phyloP scores from a whole-genome alignment of 2,113 vertebrate species.

The Prunella himalayana region DNA sequence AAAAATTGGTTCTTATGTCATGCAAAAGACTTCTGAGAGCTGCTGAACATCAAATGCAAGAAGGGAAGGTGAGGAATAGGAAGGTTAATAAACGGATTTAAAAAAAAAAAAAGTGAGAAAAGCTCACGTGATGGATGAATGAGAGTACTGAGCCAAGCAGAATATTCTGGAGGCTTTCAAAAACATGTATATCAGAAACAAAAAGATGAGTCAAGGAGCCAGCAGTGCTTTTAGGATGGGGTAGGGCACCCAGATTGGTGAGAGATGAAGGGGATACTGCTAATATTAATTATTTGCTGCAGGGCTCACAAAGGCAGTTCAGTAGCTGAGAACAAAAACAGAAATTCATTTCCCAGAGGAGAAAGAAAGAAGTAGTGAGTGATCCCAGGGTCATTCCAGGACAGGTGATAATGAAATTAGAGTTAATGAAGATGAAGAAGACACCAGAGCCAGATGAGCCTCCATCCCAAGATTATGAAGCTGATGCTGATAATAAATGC shows the following conservation, averaged over 20 bases:
- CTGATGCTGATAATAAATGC: not conserved
- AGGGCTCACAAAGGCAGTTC: conserved; percentile 36
- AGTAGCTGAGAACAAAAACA: conserved; percentile 48
- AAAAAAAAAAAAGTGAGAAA: not conserved
- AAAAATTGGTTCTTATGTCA: conserved; percentile 46
- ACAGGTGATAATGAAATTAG: conserved; percentile 79
- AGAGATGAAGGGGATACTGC: conserved; percentile 4
- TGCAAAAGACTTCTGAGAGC: conserved; percentile 3
- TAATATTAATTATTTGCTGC: conserved; percentile 55
- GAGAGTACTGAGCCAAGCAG: not conserved
- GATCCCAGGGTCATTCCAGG: conserved; percentile 68
- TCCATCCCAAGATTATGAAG: conserved; percentile 16
- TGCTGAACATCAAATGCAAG: not conserved
- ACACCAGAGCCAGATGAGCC: conserved; percentile 63
- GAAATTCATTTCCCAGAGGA: conserved; percentile 72
- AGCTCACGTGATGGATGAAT: not conserved
- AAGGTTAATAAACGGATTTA: not conserved
- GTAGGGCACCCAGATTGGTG: not conserved
- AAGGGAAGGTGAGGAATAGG: conserved; percentile 12
- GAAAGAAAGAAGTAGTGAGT: conserved; percentile 44
- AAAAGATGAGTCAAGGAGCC: not conserved
- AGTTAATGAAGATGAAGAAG: conserved; percentile 73
- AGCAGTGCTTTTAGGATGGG: not conserved
- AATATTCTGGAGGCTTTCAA: conserved; percentile 13
- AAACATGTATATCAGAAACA: not conserved